Evolutionary conservation across 2,113 vertebrate species (phyloP).

Genomic region (Crotalus tigris): DNA sequence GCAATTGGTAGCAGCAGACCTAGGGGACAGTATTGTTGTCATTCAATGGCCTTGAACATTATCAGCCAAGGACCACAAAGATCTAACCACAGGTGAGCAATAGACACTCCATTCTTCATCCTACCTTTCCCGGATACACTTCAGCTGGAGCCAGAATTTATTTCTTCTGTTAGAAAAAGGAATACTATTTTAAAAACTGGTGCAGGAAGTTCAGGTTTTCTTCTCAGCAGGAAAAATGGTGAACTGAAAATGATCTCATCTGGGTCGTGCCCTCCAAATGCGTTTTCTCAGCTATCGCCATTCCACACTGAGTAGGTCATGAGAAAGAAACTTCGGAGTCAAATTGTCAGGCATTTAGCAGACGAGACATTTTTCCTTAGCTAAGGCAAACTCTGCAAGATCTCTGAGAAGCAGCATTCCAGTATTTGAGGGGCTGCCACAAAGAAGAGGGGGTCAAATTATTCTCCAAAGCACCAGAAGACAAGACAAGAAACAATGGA

Average conservation of each 20-base stretch:
- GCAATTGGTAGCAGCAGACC: neutral
- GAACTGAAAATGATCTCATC: neutral
- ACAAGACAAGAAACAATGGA: neutral
- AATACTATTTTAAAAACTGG: neutral
- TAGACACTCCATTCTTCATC: neutral
- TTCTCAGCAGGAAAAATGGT: neutral
- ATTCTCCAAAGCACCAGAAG: neutral
- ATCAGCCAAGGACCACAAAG: neutral
- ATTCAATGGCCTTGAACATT: neutral
- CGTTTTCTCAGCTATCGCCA: neutral
- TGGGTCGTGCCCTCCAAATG: neutral
- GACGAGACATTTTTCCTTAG: neutral
- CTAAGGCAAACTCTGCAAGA: neutral
- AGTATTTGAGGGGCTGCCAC: neutral
- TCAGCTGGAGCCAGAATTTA: neutral
- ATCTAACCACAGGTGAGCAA: neutral
- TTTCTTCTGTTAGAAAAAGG: neutral
- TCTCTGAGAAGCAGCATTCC: neutral
- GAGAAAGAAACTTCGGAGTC: neutral
- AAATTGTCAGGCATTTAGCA: neutral
- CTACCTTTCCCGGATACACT: neutral
- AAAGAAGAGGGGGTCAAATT: neutral
- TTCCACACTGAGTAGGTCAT: neutral
- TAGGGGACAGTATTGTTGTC: neutral
- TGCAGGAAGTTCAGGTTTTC: too few relatives aligned